Conservation (phyloP, 2,888 invertebrate species). For the Iphiclides podalirius region DNA sequence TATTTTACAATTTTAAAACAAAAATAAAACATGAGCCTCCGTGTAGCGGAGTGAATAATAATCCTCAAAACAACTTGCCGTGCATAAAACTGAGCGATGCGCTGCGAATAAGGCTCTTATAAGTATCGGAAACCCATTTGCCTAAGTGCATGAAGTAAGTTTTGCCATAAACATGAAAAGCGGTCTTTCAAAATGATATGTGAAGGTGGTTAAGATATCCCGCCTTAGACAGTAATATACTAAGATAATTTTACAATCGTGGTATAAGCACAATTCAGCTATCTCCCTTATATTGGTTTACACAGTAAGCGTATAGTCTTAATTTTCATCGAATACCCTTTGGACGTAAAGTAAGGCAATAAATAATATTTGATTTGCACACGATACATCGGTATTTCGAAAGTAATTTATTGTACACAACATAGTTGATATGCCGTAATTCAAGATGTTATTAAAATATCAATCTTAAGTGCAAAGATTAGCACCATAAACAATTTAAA, state of each 20-base stretch:
- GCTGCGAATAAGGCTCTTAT: conserved; percentile 61
- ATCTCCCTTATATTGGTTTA: conserved; percentile 5
- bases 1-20: too few relatives aligned
- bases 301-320: conserved; percentile 3
- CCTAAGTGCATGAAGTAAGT: conserved; percentile 78
- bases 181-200: conserved; percentile 53
- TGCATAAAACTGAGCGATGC: conserved; percentile 54
- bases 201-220: conserved; percentile 15
- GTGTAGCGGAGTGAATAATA: conserved; percentile 19
- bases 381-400: background rate
- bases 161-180: conserved; percentile 78
- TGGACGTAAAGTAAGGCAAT: background rate
- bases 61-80: conserved; percentile 50
- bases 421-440: too few relatives aligned
- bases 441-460: too few relatives aligned
- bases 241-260: background rate
- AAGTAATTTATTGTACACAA: background rate
- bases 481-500: too few relatives aligned
- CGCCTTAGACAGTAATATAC: conserved; percentile 11
- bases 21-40: too few relatives aligned
- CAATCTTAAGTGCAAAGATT: too few relatives aligned
- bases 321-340: background rate
- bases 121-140: conserved; percentile 79
- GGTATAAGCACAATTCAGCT: conserved; percentile 5
- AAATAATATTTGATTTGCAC: background rate